Evolutionary conservation across 2,888 invertebrate species (phyloP), one percentile per base, ranked within the genome.

Genomic region (Acleris cristana): DNA sequence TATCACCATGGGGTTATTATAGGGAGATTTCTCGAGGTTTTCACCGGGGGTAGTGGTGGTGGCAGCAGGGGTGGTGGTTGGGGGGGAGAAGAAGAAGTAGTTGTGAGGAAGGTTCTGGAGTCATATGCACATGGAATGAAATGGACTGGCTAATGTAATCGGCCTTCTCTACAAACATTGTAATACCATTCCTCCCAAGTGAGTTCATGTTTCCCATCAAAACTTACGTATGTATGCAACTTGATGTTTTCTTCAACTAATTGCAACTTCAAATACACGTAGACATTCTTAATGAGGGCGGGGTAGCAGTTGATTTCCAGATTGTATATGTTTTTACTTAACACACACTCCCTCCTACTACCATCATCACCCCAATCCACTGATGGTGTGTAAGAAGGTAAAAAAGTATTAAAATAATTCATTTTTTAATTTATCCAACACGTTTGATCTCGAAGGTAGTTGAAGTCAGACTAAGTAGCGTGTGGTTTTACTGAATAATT

Each of bases 201-300:
- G n/a, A 55, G 30, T n/a, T 55, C 54, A n/a, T 19, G 34, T 55
- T 10, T 23, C 8, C 23, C 60, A 61, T 61, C 49, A 16, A 61
- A 52, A 52, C 21, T 61, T 10, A 61, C 19, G 18, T 3, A 52
- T 14, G 60, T 52, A 16, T 61, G 40, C 18, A 61, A n/a, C 14
- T 19, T 53, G 1, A 61, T 34, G 19, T 23, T 40, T 14, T 16
- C 52, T 40, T 61, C 60, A 40, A 8, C 16, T 19, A 23, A 52
- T 26, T 44, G 52, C 44, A 52, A 21, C 52, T 44, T 61, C 23
- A 61, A 40, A 23, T 61, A 61, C 2, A 61, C 52, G 44, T 40
- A 44, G 40, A 61, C 23, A 23, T 51, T 61, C 52, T 52, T 61
- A 8, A 61, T 40, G 14, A 16, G 19, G 40, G 34, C 14, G 21